Percentiles rank a stretch among this genome's conserved stretches.
Conservation (phyloP, 1,140 invertebrate species). For the Paracyclopina nana region DNA sequence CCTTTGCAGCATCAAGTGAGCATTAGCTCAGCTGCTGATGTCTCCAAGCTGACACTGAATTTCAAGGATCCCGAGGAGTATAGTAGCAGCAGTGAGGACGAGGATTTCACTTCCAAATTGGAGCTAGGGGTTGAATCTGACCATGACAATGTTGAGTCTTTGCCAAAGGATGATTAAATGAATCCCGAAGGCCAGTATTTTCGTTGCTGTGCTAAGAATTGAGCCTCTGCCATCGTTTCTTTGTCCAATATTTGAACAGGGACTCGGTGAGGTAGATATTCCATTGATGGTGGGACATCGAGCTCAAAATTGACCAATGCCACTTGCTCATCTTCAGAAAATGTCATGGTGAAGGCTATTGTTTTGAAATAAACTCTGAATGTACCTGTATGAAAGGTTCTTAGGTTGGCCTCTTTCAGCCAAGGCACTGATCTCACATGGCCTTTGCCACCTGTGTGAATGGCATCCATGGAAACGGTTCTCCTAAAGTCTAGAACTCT, state of each 20-base stretch:
- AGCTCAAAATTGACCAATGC: slow-evolving; percentile 6
- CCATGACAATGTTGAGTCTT: too few species aligned
- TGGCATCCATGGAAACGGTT: slow-evolving; percentile 11
- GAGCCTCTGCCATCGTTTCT: slow-evolving; percentile 5
- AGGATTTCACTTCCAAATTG: too few species aligned
- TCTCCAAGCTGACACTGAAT: too few species aligned
- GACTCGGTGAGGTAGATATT: slow-evolving; percentile 2
- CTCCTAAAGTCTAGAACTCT: slow-evolving; percentile 2
- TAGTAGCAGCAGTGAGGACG: too few species aligned
- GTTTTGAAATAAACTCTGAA: not conserved
- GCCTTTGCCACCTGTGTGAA: slow-evolving; percentile 9
- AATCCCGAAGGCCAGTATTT: slow-evolving; percentile 7
- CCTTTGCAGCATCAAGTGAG: too few species aligned
- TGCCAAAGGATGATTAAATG: too few species aligned
- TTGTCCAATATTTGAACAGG: slow-evolving; percentile 13
- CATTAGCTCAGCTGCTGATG: too few species aligned
- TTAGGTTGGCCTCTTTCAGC: not conserved
- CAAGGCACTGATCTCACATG: slow-evolving; percentile 1
- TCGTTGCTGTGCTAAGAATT: slow-evolving; percentile 9
- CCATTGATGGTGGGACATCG: slow-evolving; percentile 10
- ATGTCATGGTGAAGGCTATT: not conserved
- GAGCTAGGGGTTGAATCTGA: too few species aligned
- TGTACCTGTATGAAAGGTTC: not conserved
- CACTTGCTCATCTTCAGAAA: not conserved
- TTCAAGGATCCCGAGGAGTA: too few species aligned